Conservation (phyloP, 2,797 vertebrate species). For the Erpetoichthys calabaricus region DNA sequence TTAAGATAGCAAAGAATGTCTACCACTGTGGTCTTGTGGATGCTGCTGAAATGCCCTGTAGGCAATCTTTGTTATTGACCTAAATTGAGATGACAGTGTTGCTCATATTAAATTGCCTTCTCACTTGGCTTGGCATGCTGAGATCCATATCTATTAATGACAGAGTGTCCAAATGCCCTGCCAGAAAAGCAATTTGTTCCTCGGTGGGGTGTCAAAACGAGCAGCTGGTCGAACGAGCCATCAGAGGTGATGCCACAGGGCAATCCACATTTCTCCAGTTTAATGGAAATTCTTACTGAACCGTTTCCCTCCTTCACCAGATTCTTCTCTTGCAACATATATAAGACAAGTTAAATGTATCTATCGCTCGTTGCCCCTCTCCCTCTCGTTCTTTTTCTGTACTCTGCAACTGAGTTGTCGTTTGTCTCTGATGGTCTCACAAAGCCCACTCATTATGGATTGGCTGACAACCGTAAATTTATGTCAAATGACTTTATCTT, state of each 20-base stretch:
- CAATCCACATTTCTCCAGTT: conserved; percentile 46
- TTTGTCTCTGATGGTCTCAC: conserved; percentile 31
- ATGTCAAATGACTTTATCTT: conserved; percentile 33
- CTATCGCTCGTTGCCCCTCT: conserved; percentile 29
- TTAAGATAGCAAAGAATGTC: conserved; percentile 35
- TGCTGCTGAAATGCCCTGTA: conserved; percentile 40
- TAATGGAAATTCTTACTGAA: conserved; percentile 51
- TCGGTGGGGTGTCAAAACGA: conserved; percentile 43
- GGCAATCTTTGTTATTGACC: conserved; percentile 55
- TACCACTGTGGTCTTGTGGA: conserved; percentile 33
- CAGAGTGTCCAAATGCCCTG: conserved; percentile 56
- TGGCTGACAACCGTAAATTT: conserved; percentile 31
- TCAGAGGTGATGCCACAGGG: conserved; percentile 53
- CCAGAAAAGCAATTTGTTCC: conserved; percentile 67
- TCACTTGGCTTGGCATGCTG: conserved; percentile 50
- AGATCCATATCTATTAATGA: conserved; percentile 56
- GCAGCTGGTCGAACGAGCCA: conserved; percentile 57
- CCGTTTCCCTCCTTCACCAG: conserved; percentile 19
- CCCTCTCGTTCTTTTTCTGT: neutral
- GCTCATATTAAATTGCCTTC: conserved; percentile 57
- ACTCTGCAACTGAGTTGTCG: conserved; percentile 22
- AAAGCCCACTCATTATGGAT: conserved; percentile 27
- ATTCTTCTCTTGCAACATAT: conserved; percentile 27
- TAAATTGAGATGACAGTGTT: conserved; percentile 66
- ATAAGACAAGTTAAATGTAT: conserved; percentile 23